phyloP scores from a whole-genome alignment of 2,888 invertebrate genomes.

The Brachyptera putata region DNA sequence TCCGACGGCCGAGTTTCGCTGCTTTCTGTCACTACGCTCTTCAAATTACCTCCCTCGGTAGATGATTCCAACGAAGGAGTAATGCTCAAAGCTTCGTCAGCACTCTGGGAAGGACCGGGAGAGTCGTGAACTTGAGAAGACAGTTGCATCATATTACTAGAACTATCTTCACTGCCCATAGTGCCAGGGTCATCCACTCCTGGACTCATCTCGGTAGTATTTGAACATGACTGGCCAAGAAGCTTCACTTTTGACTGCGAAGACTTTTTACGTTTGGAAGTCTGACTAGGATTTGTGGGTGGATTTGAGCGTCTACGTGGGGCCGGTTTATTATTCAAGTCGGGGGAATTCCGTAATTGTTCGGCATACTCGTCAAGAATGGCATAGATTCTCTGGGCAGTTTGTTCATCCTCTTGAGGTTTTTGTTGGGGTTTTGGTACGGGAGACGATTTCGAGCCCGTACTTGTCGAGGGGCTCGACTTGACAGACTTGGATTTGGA shows the following conservation, averaged over 20 bases:
- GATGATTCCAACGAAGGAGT: slow-evolving; percentile 36
- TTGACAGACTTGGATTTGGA: slow-evolving; percentile 55
- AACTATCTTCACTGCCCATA: slow-evolving; percentile 72
- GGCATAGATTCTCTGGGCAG: slow-evolving; percentile 72
- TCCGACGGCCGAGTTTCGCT: background rate
- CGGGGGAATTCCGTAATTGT: slow-evolving; percentile 73
- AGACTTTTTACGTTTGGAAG: slow-evolving; percentile 65
- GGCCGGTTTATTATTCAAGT: slow-evolving; percentile 74
- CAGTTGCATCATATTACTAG: slow-evolving; percentile 60
- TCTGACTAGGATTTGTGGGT: slow-evolving; percentile 65
- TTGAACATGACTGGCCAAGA: slow-evolving; percentile 43
- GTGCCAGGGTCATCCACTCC: slow-evolving; percentile 63
- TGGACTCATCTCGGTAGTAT: slow-evolving; percentile 54
- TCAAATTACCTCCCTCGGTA: slow-evolving; percentile 40
- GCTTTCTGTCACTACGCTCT: slow-evolving; percentile 37
- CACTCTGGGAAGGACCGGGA: slow-evolving; percentile 43
- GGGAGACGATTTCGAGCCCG: slow-evolving; percentile 56
- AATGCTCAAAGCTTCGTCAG: slow-evolving; percentile 39
- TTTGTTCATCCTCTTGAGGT: slow-evolving; percentile 76
- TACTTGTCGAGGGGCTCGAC: slow-evolving; percentile 52
- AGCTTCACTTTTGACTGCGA: slow-evolving; percentile 48
- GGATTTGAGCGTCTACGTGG: slow-evolving; percentile 70
- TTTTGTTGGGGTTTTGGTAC: slow-evolving; percentile 65
- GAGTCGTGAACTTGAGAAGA: slow-evolving; percentile 43
- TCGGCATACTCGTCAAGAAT: slow-evolving; percentile 77